phyloP scores from a whole-genome alignment of 2,888 invertebrate genomes.

The Chromoteleia sp. region DNA sequence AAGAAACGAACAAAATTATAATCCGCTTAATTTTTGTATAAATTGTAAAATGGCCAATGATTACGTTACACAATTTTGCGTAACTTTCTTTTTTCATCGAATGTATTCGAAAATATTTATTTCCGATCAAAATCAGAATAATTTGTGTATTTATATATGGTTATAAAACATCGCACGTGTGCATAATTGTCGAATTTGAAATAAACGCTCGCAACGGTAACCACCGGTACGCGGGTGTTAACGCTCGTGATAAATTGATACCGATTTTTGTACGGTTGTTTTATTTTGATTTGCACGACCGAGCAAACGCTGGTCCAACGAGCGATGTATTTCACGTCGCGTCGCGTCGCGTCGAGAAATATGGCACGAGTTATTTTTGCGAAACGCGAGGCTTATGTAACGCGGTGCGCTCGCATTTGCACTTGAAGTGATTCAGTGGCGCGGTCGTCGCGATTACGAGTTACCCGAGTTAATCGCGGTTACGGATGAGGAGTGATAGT shows the following conservation, averaged over 20 bases:
- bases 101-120: too few species aligned
- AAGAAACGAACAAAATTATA: too few species aligned
- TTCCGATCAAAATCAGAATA: too few species aligned
- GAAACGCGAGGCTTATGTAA: slow-evolving; percentile 68
- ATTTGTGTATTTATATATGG: too few species aligned
- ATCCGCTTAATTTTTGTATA: too few species aligned
- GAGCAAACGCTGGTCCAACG: slow-evolving; percentile 21
- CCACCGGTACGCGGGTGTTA: not conserved
- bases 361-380: slow-evolving; percentile 69
- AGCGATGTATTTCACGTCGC: slow-evolving; percentile 45
- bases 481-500: not conserved
- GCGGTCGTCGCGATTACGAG: slow-evolving; percentile 56
- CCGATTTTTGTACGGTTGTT: not conserved
- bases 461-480: slow-evolving; percentile 51
- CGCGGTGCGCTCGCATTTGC: slow-evolving; percentile 56
- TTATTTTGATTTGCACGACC: slow-evolving; percentile 16
- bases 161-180: too few species aligned
- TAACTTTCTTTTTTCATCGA: too few species aligned
- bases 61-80: too few species aligned
- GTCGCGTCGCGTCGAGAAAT: slow-evolving; percentile 59
- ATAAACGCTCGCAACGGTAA: too few species aligned
- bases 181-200: too few species aligned
- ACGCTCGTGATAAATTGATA: not conserved
- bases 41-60: too few species aligned
- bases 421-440: slow-evolving; percentile 68